phyloP scores from a whole-genome alignment of 2,113 vertebrate species.

The Protobothrops flavoviridis region DNA sequence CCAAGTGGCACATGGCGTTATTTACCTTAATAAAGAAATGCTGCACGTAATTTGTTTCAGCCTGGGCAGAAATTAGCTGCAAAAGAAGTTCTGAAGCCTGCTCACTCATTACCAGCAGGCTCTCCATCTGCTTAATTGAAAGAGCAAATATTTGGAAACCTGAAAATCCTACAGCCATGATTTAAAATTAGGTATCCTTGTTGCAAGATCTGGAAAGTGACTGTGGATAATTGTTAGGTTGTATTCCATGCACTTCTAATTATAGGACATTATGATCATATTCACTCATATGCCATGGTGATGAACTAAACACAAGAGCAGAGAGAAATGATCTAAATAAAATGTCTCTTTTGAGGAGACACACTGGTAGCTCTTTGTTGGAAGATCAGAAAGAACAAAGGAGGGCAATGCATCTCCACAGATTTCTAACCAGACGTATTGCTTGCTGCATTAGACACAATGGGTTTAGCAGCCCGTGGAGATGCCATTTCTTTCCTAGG shows the following conservation, averaged over 20 bases:
- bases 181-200: slow-evolving; percentile 63
- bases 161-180: slow-evolving; percentile 52
- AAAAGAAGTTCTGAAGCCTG: slow-evolving; percentile 68
- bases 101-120: slow-evolving; percentile 68
- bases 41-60: slow-evolving; percentile 65
- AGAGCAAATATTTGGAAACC: slow-evolving; percentile 73
- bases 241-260: slow-evolving; percentile 67
- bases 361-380: slow-evolving; percentile 45
- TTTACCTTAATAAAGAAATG: slow-evolving; percentile 68
- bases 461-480: not conserved
- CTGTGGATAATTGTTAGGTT: slow-evolving; percentile 67
- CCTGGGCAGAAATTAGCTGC: slow-evolving; percentile 64
- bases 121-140: slow-evolving; percentile 77
- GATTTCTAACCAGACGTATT: not conserved
- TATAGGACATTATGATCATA: slow-evolving; percentile 64
- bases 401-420: not conserved
- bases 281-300: slow-evolving; percentile 54
- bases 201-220: slow-evolving; percentile 68
- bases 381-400: slow-evolving; percentile 49
- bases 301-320: slow-evolving; percentile 52
- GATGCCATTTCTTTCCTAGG: not conserved
- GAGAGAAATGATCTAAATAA: slow-evolving; percentile 65
- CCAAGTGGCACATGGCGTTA: slow-evolving; percentile 58
- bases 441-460: slow-evolving; percentile 12
- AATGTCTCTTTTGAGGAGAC: slow-evolving; percentile 53